A percentile compares a stretch with the other conserved stretches of the same genome.
Conservation (phyloP, 2,888 invertebrate species). For the Liodrosophila aerea region DNA sequence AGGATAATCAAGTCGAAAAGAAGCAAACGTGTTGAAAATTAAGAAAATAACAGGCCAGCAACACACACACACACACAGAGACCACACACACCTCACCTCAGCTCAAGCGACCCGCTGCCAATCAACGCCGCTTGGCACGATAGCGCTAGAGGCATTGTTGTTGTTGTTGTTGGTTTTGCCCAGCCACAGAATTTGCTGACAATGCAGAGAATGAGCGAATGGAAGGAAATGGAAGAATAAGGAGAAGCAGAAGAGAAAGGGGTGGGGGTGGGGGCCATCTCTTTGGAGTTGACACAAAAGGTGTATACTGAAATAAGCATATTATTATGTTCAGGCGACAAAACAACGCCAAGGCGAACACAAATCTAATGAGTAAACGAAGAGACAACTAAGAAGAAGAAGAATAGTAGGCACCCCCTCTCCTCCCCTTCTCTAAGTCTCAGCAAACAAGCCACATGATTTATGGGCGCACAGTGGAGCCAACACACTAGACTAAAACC, state of each 20-base stretch:
- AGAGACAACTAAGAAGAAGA: slow-evolving; percentile 18
- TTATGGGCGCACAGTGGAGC: slow-evolving; percentile 43
- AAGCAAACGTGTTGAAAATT: slow-evolving; percentile 76
- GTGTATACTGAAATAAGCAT: slow-evolving; percentile 71
- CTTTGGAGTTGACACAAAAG: slow-evolving; percentile 65
- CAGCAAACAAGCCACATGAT: slow-evolving; percentile 67
- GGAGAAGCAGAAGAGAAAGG: neutral
- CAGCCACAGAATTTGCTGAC: slow-evolving; percentile 56
- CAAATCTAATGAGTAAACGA: slow-evolving; percentile 67
- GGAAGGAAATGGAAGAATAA: neutral
- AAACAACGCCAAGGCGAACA: slow-evolving; percentile 38
- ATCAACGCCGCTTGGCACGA: slow-evolving; percentile 63
- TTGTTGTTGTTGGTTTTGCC: slow-evolving; percentile 25
- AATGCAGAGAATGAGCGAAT: slow-evolving; percentile 19
- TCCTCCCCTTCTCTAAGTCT: slow-evolving; percentile 34
- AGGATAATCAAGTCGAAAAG: slow-evolving; percentile 61
- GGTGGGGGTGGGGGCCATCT: neutral
- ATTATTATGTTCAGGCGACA: slow-evolving; percentile 66
- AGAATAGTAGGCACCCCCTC: neutral
- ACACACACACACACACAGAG: slow-evolving; percentile 6
- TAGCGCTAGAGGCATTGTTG: slow-evolving; percentile 34
- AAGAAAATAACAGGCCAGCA: slow-evolving; percentile 66
- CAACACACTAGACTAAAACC: slow-evolving; percentile 17
- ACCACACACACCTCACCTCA: slow-evolving; percentile 22
- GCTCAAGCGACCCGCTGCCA: slow-evolving; percentile 55